phyloP scores from a whole-genome alignment of 2,113 vertebrate species.

The Fukomys damarensis region DNA sequence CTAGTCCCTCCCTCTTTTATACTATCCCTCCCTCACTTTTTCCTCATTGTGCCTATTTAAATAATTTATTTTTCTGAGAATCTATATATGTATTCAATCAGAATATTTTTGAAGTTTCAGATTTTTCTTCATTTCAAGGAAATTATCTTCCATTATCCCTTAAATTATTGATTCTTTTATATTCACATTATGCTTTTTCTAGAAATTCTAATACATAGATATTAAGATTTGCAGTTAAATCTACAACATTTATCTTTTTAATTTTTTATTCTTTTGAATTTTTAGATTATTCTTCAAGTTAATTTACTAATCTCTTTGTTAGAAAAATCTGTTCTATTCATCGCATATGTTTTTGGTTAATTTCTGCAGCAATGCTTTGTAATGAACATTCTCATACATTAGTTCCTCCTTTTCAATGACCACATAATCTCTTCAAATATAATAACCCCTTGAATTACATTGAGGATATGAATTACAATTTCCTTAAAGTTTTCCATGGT shows the following conservation, averaged over 20 bases:
- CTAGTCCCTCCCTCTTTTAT: neutral
- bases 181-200: neutral
- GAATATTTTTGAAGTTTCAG: neutral
- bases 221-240: neutral
- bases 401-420: neutral
- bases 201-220: neutral
- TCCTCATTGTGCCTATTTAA: neutral
- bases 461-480: constrained; percentile 38
- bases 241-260: neutral
- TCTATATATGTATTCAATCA: constrained; percentile 3
- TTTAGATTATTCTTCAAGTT: constrained; percentile 14
- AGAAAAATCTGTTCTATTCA: neutral
- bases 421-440: neutral
- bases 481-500: neutral
- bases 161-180: constrained; percentile 1
- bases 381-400: neutral
- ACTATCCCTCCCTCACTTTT: neutral
- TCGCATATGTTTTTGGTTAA: neutral
- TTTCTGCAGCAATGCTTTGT: neutral
- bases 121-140: constrained; percentile 8
- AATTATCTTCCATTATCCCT: constrained; percentile 35
- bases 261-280: neutral
- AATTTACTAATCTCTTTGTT: constrained; percentile 34
- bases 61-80: neutral
- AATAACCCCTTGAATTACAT: neutral